Evolutionary conservation across 2,797 vertebrate genomes (phyloP).

Genomic region (Telmatherina bonti): DNA sequence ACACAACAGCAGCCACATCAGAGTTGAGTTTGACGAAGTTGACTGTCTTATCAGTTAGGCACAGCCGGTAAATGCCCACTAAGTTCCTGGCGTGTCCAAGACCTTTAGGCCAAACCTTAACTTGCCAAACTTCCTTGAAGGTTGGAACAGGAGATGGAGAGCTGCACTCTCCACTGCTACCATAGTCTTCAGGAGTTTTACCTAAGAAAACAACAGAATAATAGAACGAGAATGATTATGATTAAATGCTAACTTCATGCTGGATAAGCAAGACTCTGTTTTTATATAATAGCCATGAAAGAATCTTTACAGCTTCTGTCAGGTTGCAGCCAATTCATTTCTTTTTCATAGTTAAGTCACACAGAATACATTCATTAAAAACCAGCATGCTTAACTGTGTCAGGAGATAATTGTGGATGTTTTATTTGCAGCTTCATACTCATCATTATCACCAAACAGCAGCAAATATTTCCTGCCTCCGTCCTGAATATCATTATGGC

Average conservation of each 20-base stretch:
- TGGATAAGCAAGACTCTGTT: too few species aligned
- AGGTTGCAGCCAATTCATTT: constrained; percentile 35
- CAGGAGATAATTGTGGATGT: constrained; percentile 15
- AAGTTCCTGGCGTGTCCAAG: constrained; percentile 87
- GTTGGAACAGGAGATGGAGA: constrained; percentile 81
- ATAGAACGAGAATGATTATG: background rate
- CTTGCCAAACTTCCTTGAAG: constrained; percentile 92
- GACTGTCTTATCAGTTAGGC: constrained; percentile 88
- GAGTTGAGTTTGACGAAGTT: constrained; percentile 88
- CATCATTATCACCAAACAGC: background rate
- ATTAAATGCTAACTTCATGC: too few species aligned
- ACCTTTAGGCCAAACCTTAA: constrained; percentile 88
- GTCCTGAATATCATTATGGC: background rate
- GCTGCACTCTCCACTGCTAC: constrained; percentile 83
- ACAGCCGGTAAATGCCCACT: constrained; percentile 88
- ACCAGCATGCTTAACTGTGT: too few species aligned
- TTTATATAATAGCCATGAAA: background rate
- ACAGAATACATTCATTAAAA: constrained; percentile 1
- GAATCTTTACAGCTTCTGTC: constrained; percentile 11
- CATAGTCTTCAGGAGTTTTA: constrained; percentile 80
- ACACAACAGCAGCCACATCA: constrained; percentile 83
- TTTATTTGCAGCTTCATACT: background rate
- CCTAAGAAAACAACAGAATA: constrained; percentile 66
- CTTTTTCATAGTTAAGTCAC: constrained; percentile 33
- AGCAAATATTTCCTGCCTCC: background rate